A percentile compares a stretch with the other conserved stretches of the same genome.
These are phyloP conservation scores for Incurvaria masculella DNA, from an alignment of 2,888 invertebrate genomes.

Conservation along the genomic window DNA sequence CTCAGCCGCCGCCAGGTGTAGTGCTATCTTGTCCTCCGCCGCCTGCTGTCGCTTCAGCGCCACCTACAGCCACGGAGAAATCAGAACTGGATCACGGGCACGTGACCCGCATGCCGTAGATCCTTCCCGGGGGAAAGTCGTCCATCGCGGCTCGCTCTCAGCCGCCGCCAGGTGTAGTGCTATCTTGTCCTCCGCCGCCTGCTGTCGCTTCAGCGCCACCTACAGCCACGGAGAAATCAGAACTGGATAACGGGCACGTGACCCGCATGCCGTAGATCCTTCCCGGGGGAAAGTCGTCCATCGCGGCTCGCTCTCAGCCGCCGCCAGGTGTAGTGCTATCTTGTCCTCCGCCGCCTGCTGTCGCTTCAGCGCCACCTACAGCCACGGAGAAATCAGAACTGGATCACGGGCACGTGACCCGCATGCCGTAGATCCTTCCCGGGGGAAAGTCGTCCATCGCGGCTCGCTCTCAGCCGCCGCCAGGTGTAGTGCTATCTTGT, in stretches of 20 bases:
- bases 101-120: conserved; percentile 85
- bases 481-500: conserved; percentile 90
- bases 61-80: too few relatives aligned
- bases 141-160: conserved; percentile 55
- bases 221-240: too few relatives aligned
- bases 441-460: conserved; percentile 73
- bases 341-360: conserved; percentile 97
- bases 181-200: conserved; percentile 95
- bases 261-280: conserved; percentile 53
- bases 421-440: conserved; percentile 63
- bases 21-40: conserved; percentile 93
- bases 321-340: conserved; percentile 87
- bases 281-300: conserved; percentile 81
- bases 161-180: conserved; percentile 86
- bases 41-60: conserved; percentile 95
- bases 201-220: conserved; percentile 94
- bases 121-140: conserved; percentile 83
- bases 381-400: too few relatives aligned
- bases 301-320: conserved; percentile 53
- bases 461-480: conserved; percentile 64
- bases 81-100: conserved; percentile 62
- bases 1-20: conserved; percentile 78
- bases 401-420: conserved; percentile 56
- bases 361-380: conserved; percentile 87
- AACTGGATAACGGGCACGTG: conserved; percentile 59